phyloP scores from a whole-genome alignment of 2,888 invertebrate genomes.

The Ariolimax columbianus region DNA sequence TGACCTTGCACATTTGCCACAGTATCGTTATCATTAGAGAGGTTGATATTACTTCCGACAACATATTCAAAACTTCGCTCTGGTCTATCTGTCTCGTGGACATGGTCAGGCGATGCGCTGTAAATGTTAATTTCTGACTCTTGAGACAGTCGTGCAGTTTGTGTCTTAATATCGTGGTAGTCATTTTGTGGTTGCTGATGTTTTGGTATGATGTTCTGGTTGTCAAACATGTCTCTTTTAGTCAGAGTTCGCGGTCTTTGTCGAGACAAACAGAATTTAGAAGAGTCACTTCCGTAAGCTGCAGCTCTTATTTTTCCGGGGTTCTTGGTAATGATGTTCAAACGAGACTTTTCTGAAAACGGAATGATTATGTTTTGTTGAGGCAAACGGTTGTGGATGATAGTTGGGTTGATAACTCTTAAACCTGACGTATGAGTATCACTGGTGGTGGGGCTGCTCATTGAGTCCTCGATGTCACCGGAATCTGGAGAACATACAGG shows the following conservation, averaged over 20 bases:
- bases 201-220: not conserved
- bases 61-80: not conserved
- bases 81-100: not conserved
- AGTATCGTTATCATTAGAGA: not conserved
- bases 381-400: not conserved
- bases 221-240: not conserved
- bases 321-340: conserved; percentile 14
- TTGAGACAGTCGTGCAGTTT: not conserved
- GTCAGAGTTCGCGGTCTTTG: not conserved
- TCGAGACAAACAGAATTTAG: not conserved
- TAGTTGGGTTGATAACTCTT: too few relatives aligned
- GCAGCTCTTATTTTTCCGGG: not conserved
- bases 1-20: not conserved
- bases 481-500: not conserved
- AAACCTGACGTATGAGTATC: not conserved
- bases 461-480: not conserved
- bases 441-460: not conserved
- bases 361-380: conserved; percentile 3
- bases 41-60: not conserved
- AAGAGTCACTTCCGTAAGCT: not conserved
- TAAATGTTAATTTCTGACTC: not conserved
- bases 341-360: conserved; percentile 1
- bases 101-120: not conserved
- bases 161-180: not conserved
- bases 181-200: not conserved